Percentiles rank a stretch among this genome's conserved stretches.
phyloP scores from a whole-genome alignment of 1,140 invertebrate species.

The Ips nitidus region DNA sequence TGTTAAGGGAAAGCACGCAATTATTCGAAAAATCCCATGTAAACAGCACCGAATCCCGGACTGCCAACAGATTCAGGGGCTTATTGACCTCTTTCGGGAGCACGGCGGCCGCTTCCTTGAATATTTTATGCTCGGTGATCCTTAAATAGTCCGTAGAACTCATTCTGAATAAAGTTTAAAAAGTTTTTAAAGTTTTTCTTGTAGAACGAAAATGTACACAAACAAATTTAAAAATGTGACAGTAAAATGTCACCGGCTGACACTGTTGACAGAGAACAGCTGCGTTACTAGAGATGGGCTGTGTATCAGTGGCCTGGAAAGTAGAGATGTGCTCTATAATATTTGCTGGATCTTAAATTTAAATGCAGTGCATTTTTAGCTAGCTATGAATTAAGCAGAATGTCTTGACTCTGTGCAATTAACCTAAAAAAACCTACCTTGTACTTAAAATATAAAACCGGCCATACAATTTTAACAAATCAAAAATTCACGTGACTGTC shows the following conservation, averaged over 20 bases:
- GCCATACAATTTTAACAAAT: too few species aligned
- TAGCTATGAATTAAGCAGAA: too few species aligned
- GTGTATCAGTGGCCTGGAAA: too few species aligned
- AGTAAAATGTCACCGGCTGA: background rate
- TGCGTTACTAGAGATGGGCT: too few species aligned
- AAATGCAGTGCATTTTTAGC: too few species aligned
- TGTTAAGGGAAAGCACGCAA: constrained; percentile 62
- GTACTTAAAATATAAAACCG: too few species aligned
- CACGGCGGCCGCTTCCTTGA: constrained; percentile 58
- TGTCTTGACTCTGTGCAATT: too few species aligned
- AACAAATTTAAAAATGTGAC: constrained; percentile 15
- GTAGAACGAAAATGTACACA: background rate
- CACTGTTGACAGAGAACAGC: background rate
- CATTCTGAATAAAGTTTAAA: constrained; percentile 34
- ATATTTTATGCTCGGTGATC: constrained; percentile 61
- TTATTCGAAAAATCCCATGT: constrained; percentile 65
- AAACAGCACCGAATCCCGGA: constrained; percentile 65
- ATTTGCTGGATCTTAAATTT: too few species aligned
- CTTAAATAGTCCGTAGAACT: constrained; percentile 47
- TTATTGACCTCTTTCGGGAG: constrained; percentile 59
- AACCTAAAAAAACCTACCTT: too few species aligned
- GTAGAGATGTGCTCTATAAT: too few species aligned
- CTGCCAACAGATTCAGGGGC: constrained; percentile 62
- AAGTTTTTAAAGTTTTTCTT: background rate
- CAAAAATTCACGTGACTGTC: too few species aligned